Base-by-base conservation (phyloP, 1,140 invertebrate genomes). In the Scaptodrosophila lebanonensis region DNA sequence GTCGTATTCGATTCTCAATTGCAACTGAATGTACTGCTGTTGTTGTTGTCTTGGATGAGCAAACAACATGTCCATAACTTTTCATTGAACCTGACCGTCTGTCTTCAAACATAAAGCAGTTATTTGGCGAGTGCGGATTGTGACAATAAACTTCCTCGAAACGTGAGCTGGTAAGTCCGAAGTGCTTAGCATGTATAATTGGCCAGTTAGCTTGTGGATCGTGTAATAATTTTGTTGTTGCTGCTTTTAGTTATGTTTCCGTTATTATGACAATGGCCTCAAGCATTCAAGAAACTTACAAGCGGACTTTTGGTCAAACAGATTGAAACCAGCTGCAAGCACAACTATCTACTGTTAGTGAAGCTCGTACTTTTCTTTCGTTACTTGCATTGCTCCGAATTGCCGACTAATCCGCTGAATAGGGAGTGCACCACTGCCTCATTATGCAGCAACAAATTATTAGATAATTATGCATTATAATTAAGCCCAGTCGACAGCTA, bases 81-180 rank as follows among this genome's bases (percentile, higher is more conserved):
- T 48, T 44, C 76, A 73, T 68, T 77, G 73, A 77, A 77, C 72
- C 72, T 77, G 72, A 77, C 72, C 72, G 73, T 77, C 73, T 53
- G 52, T 30, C 49, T 50, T 61, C 62, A 47, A 57, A 52, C 48
- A 45, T 38, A 48, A 20, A 39, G 54, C 61, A 60, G 64, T 76
- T 72, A 79, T 72, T 66, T 64, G 66, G 54, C 66, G 50, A 67
- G 53, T 52, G 18, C 54, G 50, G 25, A 51, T 58, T 75, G 70
- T 76, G 70, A 75, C 70, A 75, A 75, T 75, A 49, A 67, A 77
- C 73, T 77, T 77, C 72, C 72, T 77, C 72, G 53, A 72, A 68
- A 75, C 71, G 59, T 50, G 61, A 57, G 50, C 66, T 65, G 62
- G 62, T 65, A 38, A 65, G 65, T 66, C 61, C 62, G 66, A 65